Conservation (phyloP, 2,113 vertebrate genomes). For the Eudyptes chrysolophus region DNA sequence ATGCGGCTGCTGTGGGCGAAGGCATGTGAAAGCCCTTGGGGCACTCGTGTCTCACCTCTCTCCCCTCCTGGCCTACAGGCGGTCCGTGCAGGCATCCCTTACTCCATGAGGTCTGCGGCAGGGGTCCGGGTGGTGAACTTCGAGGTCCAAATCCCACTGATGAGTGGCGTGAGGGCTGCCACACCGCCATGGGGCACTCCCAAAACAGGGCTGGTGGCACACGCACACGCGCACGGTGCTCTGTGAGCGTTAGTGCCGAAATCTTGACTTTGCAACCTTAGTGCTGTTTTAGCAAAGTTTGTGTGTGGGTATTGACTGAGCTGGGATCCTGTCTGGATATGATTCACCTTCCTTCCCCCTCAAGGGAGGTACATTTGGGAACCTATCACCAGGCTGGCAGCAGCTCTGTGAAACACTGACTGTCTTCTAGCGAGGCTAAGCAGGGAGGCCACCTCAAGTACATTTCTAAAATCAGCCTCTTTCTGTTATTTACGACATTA, state of each 20-base stretch:
- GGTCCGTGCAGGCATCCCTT: not conserved
- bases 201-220: not conserved
- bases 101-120: rapidly evolving
- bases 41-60: rapidly evolving
- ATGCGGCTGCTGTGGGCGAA: rapidly evolving
- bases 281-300: not conserved
- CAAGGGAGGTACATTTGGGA: not conserved
- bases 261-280: not conserved
- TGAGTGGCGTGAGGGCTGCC: not conserved
- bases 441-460: not conserved
- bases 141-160: rapidly evolving
- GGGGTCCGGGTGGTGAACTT: not conserved
- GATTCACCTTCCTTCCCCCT: conserved; percentile 58
- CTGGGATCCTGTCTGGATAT: not conserved
- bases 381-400: not conserved
- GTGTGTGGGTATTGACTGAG: not conserved
- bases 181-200: rapidly evolving
- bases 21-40: rapidly evolving
- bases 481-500: conserved; percentile 29
- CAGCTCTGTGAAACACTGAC: not conserved
- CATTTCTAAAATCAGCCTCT: conserved; percentile 19
- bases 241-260: rapidly evolving
- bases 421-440: not conserved
- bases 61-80: not conserved
- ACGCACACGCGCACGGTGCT: rapidly evolving